Evolutionary conservation across 2,797 vertebrate genomes (phyloP).

Genomic region (Lepus townsendii): DNA sequence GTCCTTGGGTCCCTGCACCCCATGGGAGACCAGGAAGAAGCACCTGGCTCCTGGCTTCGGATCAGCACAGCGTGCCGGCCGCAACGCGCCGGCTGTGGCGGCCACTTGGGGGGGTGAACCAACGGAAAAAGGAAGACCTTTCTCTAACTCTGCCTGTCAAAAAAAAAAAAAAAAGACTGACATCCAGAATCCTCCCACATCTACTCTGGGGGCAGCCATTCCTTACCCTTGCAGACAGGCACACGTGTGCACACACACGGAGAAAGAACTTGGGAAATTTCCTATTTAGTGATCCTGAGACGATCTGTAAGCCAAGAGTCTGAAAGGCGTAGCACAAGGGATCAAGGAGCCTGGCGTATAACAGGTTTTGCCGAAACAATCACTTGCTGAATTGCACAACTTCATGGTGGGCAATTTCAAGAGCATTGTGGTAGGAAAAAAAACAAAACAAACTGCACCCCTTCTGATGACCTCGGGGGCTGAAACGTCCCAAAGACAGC

Average conservation of each 20-base stretch:
- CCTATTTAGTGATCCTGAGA: background rate
- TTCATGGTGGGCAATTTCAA: rapidly evolving
- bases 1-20: too few species aligned
- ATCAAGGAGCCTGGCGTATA: background rate
- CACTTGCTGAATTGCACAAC: rapidly evolving
- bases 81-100: too few species aligned
- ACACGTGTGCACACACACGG: rapidly evolving
- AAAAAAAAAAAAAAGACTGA: too few species aligned
- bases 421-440: background rate
- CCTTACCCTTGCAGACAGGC: background rate
- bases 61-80: too few species aligned
- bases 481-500: rapidly evolving
- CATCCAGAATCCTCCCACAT: background rate
- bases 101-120: too few species aligned
- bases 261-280: background rate
- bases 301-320: background rate
- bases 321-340: rapidly evolving
- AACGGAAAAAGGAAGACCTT: too few species aligned
- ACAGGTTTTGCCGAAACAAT: rapidly evolving
- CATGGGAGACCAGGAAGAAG: too few species aligned
- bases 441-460: background rate
- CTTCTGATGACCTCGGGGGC: background rate
- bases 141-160: too few species aligned
- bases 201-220: background rate
- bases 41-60: too few species aligned